A percentile compares a stretch with the other conserved stretches of the same genome.
These are phyloP conservation scores for Coptodon rendalli DNA, from an alignment of 2,113 vertebrate species.

Conservation along the genomic window DNA sequence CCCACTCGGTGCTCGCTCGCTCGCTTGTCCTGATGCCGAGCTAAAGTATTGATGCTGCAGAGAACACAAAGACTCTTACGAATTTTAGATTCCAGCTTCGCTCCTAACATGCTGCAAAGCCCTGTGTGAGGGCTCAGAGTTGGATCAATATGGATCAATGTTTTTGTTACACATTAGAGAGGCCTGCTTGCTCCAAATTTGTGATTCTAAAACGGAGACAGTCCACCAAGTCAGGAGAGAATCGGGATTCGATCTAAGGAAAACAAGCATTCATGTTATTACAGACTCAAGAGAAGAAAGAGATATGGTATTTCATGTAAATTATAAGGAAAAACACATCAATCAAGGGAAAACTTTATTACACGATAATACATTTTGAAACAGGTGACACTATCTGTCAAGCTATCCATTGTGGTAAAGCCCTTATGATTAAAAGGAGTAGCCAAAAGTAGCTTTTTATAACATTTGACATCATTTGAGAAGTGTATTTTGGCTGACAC, in stretches of 20 bases:
- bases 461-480: background rate
- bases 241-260: background rate
- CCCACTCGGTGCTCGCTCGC: background rate
- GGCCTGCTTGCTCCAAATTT: background rate
- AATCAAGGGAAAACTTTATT: background rate
- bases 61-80: background rate
- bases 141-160: constrained; percentile 21
- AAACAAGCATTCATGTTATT: background rate
- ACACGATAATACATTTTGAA: background rate
- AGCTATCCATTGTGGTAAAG: background rate
- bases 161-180: background rate
- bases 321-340: background rate
- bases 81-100: background rate
- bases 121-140: background rate
- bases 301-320: background rate
- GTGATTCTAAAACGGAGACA: background rate
- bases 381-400: background rate
- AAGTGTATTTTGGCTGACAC: background rate
- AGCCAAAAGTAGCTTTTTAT: background rate
- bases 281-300: background rate
- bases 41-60: constrained; percentile 27
- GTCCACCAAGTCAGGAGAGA: background rate
- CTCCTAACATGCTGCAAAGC: background rate
- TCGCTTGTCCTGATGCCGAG: background rate
- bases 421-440: background rate